Evolutionary conservation across 2,797 vertebrate species (phyloP).

Genomic region (Brachyalestes nurse): DNA sequence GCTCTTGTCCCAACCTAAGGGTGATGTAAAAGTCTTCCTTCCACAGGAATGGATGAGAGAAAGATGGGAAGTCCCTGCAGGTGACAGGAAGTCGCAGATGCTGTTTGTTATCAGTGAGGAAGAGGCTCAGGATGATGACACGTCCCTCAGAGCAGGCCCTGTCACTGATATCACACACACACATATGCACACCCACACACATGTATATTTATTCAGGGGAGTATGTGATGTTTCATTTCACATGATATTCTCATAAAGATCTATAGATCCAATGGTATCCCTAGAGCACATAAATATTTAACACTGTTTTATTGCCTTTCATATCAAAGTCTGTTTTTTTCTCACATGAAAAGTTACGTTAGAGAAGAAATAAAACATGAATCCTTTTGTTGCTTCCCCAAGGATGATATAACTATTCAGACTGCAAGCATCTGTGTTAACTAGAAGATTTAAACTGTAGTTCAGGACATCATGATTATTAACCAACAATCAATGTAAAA

Average conservation of each 20-base stretch:
- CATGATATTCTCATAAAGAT: neutral
- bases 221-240: neutral
- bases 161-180: constrained; percentile 2
- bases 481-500: neutral
- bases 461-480: neutral
- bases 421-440: neutral
- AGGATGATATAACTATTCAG: neutral
- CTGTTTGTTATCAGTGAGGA: constrained; percentile 43
- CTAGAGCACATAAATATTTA: neutral
- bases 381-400: neutral
- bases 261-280: neutral
- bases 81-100: constrained; percentile 55
- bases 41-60: constrained; percentile 38
- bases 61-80: constrained; percentile 47
- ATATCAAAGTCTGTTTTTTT: neutral
- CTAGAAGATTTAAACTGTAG: neutral
- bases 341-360: neutral
- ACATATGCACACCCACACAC: neutral
- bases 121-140: constrained; percentile 34
- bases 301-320: neutral
- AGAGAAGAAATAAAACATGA: neutral
- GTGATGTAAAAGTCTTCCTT: constrained; percentile 45
- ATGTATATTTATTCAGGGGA: neutral
- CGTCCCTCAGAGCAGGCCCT: constrained; percentile 6
- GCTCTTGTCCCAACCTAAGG: constrained; percentile 17